Evolutionary conservation across 2,113 vertebrate species (phyloP), one percentile per base, ranked within the genome.

Genomic region (Nipponia nippon): DNA sequence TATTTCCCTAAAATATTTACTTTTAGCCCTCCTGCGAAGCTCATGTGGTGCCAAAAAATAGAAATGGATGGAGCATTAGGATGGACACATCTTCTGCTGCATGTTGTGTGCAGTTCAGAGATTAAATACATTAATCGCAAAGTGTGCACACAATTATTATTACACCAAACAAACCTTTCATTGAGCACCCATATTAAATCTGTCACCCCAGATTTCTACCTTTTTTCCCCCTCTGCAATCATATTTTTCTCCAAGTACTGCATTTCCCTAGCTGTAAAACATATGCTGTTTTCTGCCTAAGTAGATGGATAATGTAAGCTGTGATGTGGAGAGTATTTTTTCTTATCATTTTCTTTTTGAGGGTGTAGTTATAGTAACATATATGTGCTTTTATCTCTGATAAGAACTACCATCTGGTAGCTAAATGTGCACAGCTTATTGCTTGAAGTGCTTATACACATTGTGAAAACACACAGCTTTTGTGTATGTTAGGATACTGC

Each of bases 401-500:
- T 97, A 98, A 97, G 97, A 98, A 92, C 96, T 97, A 94, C 98
- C 98, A 98, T 98, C 97, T 98, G 98, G 96, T 97, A 96, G 52
- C 89, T 92, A 96, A 98, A 98, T 98, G 94, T 95, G 96, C 95
- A 93, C 97, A 98, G 97, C 91, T 98, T 97, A 97, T 95, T 89
- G 87, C 97, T 97, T 97, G 83, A 93, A 94, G 87, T 96, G 95
- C 94, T 98, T 97, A 98, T 85, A 97, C 95, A 98, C 93, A 97
- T 97, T 98, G 92, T 93, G 94, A 98, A 98, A 98, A 98, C 98
- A 98, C 96, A 98, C 98, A 98, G 98, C 97, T 98, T 98, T 98
- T 98, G 97, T 98, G 97, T 98, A 98, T 91, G 96, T 97, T 95
- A 93, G 91, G 95, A 96, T 96, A 86, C 89, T 85, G 91, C 97